Evolutionary conservation across 2,113 vertebrate genomes (phyloP).

Genomic region (Etheostoma cragini): DNA sequence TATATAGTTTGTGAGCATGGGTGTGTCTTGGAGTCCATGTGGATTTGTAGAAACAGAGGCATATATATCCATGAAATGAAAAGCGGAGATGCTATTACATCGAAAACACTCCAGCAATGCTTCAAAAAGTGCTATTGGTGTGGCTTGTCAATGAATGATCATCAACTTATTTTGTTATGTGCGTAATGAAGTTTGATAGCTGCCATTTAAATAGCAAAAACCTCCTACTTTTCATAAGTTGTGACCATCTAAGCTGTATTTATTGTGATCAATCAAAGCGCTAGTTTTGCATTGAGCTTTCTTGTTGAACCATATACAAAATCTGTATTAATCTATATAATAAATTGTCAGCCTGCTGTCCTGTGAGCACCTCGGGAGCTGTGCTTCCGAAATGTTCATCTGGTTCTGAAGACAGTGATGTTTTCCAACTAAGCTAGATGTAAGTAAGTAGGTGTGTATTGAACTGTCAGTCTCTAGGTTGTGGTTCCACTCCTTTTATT

Average conservation of each 20-base stretch:
- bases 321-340: neutral
- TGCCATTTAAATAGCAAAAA: too few relatives aligned
- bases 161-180: neutral
- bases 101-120: too few relatives aligned
- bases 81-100: too few relatives aligned
- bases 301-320: too few relatives aligned
- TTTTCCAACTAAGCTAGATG: neutral
- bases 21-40: neutral
- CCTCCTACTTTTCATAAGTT: neutral
- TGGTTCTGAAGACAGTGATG: neutral
- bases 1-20: too few relatives aligned
- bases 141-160: too few relatives aligned
- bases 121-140: too few relatives aligned
- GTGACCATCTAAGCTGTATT: neutral
- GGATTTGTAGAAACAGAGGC: neutral
- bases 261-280: neutral
- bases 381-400: neutral
- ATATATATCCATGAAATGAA: neutral
- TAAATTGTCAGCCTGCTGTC: slow-evolving; percentile 4
- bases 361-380: neutral
- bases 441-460: neutral
- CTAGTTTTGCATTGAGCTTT: neutral
- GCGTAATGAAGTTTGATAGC: neutral
- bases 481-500: neutral
- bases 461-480: neutral